These are phyloP conservation scores for Chlorocebus sabaeus DNA, from an alignment of 2,113 vertebrate species.

Conservation along the genomic window DNA sequence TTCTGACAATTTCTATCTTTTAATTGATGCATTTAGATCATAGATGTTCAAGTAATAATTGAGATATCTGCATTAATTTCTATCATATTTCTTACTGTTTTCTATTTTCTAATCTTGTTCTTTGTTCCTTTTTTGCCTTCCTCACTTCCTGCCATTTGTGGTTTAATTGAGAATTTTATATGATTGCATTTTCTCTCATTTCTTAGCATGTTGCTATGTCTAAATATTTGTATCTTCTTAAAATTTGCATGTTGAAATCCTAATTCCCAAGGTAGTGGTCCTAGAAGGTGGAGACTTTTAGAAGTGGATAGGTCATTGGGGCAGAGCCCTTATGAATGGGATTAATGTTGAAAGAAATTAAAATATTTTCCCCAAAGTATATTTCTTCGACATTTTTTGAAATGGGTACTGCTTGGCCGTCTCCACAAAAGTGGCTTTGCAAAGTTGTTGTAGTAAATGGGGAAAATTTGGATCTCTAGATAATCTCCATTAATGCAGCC, in stretches of 20 bases:
- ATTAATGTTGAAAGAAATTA: too few relatives aligned
- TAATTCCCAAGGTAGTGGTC: not conserved
- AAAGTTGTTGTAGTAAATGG: too few relatives aligned
- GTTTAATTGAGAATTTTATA: not conserved
- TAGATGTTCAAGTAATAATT: not conserved
- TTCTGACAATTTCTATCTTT: not conserved
- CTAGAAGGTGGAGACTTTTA: not conserved
- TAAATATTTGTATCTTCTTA: not conserved
- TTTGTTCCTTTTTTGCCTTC: not conserved
- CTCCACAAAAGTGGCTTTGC: too few relatives aligned
- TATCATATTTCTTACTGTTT: not conserved
- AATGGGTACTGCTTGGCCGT: too few relatives aligned
- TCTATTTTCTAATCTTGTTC: not conserved
- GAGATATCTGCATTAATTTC: not conserved
- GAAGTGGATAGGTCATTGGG: too few relatives aligned
- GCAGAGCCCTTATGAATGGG: not conserved
- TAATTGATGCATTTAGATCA: not conserved
- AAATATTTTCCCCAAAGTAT: too few relatives aligned
- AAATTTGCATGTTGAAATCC: not conserved
- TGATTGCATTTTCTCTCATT: not conserved
- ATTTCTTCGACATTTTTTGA: too few relatives aligned
- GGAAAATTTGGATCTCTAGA: too few relatives aligned
- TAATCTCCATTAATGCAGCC: too few relatives aligned
- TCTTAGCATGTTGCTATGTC: not conserved
- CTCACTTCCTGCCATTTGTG: not conserved